These are phyloP conservation scores for Acanthornis magna DNA, from an alignment of 2,797 vertebrate genomes.

Conservation along the genomic window DNA sequence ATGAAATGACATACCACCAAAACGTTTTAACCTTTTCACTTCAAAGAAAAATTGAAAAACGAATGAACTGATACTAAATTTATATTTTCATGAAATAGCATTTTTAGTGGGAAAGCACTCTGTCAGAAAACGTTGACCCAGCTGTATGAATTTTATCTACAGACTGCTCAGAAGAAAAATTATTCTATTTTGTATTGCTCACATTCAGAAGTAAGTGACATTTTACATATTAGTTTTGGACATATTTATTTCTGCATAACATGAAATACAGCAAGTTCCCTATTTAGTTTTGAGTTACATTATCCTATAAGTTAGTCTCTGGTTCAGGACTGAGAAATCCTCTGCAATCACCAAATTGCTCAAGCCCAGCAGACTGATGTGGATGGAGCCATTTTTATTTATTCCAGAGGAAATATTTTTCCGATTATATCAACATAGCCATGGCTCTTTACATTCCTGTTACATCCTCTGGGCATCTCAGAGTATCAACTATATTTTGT, in stretches of 20 bases:
- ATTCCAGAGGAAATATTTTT: slow-evolving; percentile 30
- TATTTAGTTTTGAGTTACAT: background rate
- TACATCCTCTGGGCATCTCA: background rate
- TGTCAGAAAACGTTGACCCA: background rate
- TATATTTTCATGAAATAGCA: background rate
- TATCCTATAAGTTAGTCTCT: background rate
- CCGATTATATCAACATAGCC: background rate
- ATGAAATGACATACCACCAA: background rate
- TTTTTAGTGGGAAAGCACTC: background rate
- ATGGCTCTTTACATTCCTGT: slow-evolving; percentile 14
- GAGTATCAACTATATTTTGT: background rate
- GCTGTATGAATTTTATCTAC: background rate
- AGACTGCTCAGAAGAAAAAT: background rate
- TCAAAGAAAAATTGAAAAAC: background rate
- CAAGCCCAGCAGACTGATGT: background rate
- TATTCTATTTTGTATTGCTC: background rate
- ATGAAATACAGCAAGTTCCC: background rate
- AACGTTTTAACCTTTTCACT: slow-evolving; percentile 1
- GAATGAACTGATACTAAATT: background rate
- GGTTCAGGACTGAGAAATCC: background rate
- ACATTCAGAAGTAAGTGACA: background rate
- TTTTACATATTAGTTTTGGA: background rate
- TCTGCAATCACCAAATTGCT: background rate
- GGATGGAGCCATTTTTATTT: background rate
- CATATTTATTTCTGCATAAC: background rate